A percentile compares a stretch with the other conserved stretches of the same genome.
Evolutionary conservation across 2,888 invertebrate species (phyloP).

Genomic region (Thysanoteuthis rhombus): DNA sequence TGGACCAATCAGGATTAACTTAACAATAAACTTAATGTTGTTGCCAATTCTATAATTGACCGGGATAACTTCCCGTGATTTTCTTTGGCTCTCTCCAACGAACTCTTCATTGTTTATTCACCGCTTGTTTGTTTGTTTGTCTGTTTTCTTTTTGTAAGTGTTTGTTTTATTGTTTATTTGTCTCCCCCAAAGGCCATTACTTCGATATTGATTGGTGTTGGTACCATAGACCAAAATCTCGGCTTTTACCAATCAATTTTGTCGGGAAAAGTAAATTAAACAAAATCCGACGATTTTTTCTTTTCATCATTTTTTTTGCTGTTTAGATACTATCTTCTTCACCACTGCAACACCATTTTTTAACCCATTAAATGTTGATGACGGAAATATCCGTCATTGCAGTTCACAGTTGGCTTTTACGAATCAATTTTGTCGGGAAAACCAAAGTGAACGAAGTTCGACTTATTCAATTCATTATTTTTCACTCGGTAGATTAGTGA

Average conservation of each 20-base stretch:
- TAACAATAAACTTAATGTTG: not conserved
- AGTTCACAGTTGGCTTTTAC: too few relatives aligned
- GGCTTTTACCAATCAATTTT: not conserved
- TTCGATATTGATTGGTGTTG: not conserved
- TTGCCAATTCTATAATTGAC: slow-evolving; percentile 12
- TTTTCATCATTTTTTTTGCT: not conserved
- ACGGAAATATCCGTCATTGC: too few relatives aligned
- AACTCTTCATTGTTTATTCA: not conserved
- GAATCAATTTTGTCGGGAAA: too few relatives aligned
- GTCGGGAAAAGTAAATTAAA: not conserved
- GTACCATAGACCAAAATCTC: not conserved
- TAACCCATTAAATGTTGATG: not conserved
- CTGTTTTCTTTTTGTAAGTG: not conserved
- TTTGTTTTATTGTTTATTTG: slow-evolving; percentile 12
- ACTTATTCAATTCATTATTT: too few relatives aligned
- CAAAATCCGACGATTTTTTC: not conserved
- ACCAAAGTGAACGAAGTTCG: too few relatives aligned
- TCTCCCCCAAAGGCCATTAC: not conserved
- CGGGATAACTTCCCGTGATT: not conserved
- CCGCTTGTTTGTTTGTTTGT: not conserved
- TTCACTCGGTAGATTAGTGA: too few relatives aligned
- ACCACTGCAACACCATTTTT: not conserved
- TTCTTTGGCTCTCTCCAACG: not conserved
- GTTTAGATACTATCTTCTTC: not conserved
- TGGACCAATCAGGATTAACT: not conserved